Conservation (phyloP, 2,797 vertebrate genomes). For the Hemibagrus guttatus region DNA sequence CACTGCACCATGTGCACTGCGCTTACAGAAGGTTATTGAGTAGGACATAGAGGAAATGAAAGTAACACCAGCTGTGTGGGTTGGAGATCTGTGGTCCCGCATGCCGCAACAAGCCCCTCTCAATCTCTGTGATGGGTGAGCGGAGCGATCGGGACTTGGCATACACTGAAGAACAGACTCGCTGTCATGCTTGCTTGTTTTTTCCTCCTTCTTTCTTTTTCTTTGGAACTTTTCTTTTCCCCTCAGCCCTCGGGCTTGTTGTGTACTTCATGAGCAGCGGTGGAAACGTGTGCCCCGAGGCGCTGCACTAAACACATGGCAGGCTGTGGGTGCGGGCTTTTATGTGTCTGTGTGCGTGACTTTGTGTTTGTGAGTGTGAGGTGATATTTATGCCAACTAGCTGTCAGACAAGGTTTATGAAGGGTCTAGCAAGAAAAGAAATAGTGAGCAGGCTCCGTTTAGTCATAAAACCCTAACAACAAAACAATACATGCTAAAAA, state of each 20-base stretch:
- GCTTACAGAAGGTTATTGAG: not conserved
- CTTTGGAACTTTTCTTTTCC: not conserved
- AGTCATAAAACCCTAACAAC: too few species aligned
- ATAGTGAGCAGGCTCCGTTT: not conserved
- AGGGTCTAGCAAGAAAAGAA: too few species aligned
- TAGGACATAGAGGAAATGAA: slow-evolving; percentile 23
- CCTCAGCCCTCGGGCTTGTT: slow-evolving; percentile 21
- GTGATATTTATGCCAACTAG: not conserved
- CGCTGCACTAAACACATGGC: slow-evolving; percentile 11
- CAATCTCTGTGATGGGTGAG: slow-evolving; percentile 20
- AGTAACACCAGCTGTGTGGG: slow-evolving; percentile 22
- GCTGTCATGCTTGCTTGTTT: slow-evolving; percentile 23
- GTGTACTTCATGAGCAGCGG: slow-evolving; percentile 1
- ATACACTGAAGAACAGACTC: not conserved
- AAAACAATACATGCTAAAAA: not conserved
- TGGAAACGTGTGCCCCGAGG: slow-evolving; percentile 41
- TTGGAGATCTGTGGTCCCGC: slow-evolving; percentile 19
- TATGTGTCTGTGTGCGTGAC: slow-evolving; percentile 17
- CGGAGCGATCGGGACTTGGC: not conserved
- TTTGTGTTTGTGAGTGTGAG: not conserved
- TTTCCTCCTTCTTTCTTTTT: not conserved
- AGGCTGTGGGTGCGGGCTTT: slow-evolving; percentile 5
- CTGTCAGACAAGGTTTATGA: not conserved
- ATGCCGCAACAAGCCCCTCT: slow-evolving; percentile 43
- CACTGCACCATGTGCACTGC: not conserved